Base-by-base conservation (phyloP, 2,888 invertebrate genomes). In the Papilio gigon region DNA sequence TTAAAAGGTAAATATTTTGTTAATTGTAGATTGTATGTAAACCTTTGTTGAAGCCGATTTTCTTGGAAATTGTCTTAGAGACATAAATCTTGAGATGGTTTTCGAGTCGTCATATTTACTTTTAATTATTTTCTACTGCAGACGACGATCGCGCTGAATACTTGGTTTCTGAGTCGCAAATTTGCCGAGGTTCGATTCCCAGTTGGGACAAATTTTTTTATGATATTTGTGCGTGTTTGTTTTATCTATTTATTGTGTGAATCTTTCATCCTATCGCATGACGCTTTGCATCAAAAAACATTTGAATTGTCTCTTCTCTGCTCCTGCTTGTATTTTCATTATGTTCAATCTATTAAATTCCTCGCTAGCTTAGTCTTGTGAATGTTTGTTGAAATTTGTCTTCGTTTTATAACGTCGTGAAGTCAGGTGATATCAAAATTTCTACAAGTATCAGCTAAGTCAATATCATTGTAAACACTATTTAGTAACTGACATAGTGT, bases 1-100 rank as follows among this genome's bases (percentile, higher is more conserved):
- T 78, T 92, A 68, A 92, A 92, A 87, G 92, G 92, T 91, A 73
- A 67, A 47, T 44, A 62, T 40, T 42, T 3, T 42, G n/a, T 58
- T 50, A 12, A 50, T 2, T 17, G 5, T 22, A 27, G 11, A 9
- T 27, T 20, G 3, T 44, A 12, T 50, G 4, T 33, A n/a, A n/a
- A n/a, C n/a, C n/a, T n/a, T n/a, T 6, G 33, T 9, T 33, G 1
- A 33, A 33, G 6, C 9, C 33, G 33, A 33, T 33, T 33, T 33
- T 33, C 33, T 6, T 4, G 9, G 33, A 9, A 9, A 6, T 17
- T 17, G 17, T 17, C 17, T 44, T 44, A 20, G 33, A 35, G 9
- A n/a, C n/a, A n/a, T n/a, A n/a, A n/a, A 4, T 35, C 33, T 35
- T 35, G 8, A n/a, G n/a, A 8, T 20, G 9, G 2, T 9, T 22